Evolutionary conservation across 2,888 invertebrate genomes (phyloP), one percentile per base, ranked within the genome.

Genomic region (Oligia fasciuncula): DNA sequence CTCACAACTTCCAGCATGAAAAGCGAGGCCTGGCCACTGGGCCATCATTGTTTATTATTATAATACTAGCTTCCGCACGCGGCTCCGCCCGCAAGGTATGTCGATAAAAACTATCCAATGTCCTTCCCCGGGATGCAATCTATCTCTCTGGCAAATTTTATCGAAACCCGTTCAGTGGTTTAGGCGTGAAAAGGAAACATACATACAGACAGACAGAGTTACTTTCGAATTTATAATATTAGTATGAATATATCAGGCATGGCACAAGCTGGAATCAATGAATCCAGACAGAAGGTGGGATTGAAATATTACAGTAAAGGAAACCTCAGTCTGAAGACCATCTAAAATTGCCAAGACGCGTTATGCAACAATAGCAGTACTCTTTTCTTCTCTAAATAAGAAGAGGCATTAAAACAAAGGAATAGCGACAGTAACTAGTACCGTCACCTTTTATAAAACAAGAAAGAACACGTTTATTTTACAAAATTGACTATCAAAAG

Each of bases 401-500:
- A 29, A 49, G 2, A 40, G 4, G 4, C 6, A 23, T 14, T 29
- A 17, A 43, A 76, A 54, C 54, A 23, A 54, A 54, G 23, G 19
- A 23, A 54, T 8, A 54, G 54, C 8, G 5, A 51, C 0, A 29
- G 43, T 23, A 29, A 49, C 6, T 19, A 0, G 19, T 19, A 51
- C 23, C 1, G 0, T 13, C 6, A 11, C 3, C 11, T 57, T 49
- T 49, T n/a, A 23, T 57, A 14, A 43, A 54, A 62, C 8, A 0
- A n/a, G 23, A 49, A 29, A 51, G 5, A 63, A 29, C 23, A 62
- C 3, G 43, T 29, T 13, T 11, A 65, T 43, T 57, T 40, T 43
- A 35, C 40, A 29, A 23, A 69, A 67, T 17, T 51, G 29, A 69
- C 17, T 67, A 2, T 62, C 29, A 43, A 70, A 83, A 70, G 19